Conservation (phyloP, 2,888 invertebrate genomes). For the Muschampia plurimacula region DNA sequence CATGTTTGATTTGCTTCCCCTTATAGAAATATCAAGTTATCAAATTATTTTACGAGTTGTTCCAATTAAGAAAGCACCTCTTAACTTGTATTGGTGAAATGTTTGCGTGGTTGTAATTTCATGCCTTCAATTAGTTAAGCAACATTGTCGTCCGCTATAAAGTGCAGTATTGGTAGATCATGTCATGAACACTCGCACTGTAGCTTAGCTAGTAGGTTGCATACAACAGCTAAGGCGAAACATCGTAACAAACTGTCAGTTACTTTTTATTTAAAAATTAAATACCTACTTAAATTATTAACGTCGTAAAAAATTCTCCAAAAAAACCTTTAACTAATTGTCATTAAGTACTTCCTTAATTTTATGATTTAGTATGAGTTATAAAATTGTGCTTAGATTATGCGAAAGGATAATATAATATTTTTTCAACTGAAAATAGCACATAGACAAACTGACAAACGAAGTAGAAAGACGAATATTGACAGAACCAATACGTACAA, state of each 20-base stretch:
- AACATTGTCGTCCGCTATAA: slow-evolving; percentile 4
- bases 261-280: not conserved
- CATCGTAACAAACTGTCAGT: not conserved
- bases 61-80: slow-evolving; percentile 42
- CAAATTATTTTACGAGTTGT: slow-evolving; percentile 30
- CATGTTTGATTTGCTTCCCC: slow-evolving; percentile 51
- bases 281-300: not conserved
- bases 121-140: slow-evolving; percentile 22
- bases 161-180: not conserved
- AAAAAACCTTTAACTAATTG: too few relatives aligned
- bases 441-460: too few relatives aligned
- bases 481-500: not conserved
- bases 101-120: slow-evolving; percentile 46
- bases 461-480: not conserved
- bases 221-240: not conserved
- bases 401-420: too few relatives aligned
- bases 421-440: too few relatives aligned
- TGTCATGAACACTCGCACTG: not conserved
- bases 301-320: too few relatives aligned
- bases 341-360: too few relatives aligned
- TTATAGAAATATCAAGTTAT: slow-evolving; percentile 51
- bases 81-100: slow-evolving; percentile 45
- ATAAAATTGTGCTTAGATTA: too few relatives aligned
- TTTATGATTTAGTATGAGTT: not conserved
- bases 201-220: not conserved